These are phyloP conservation scores for Philaenus spumarius DNA, from an alignment of 1,140 invertebrate genomes.

Conservation along the genomic window DNA sequence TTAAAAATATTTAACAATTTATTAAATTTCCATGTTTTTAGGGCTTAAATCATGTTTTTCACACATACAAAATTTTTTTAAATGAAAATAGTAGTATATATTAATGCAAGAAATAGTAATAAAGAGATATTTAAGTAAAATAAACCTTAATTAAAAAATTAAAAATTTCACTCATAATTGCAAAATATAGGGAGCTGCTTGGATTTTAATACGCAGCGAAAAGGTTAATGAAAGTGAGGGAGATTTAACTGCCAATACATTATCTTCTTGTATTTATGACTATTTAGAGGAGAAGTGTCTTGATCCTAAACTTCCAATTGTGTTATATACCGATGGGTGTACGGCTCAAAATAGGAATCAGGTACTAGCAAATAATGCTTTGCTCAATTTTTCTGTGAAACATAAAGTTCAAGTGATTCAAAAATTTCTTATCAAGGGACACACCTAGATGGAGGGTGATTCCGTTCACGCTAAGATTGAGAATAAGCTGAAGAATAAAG, in stretches of 20 bases:
- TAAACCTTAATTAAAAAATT: too few species aligned
- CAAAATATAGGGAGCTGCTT: too few species aligned
- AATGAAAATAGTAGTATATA: too few species aligned
- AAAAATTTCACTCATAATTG: too few species aligned
- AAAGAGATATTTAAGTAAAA: too few species aligned
- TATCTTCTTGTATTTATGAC: slow-evolving; percentile 34
- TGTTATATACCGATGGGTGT: slow-evolving; percentile 34
- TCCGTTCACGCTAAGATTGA: slow-evolving; percentile 35
- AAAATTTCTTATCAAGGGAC: slow-evolving; percentile 27
- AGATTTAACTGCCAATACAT: slow-evolving; percentile 37
- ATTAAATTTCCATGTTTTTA: too few species aligned
- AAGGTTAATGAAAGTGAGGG: slow-evolving; percentile 38
- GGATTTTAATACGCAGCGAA: too few species aligned
- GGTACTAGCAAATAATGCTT: slow-evolving; percentile 29
- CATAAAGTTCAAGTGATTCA: slow-evolving; percentile 26
- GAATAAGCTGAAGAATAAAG: slow-evolving; percentile 26
- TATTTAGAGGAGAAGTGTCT: slow-evolving; percentile 27
- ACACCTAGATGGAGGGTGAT: slow-evolving; percentile 42
- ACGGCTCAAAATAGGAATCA: slow-evolving; percentile 35
- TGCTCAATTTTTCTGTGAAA: slow-evolving; percentile 19
- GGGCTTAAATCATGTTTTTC: too few species aligned
- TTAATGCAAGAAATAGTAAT: too few species aligned
- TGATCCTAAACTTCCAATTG: slow-evolving; percentile 4
- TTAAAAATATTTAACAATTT: too few species aligned
- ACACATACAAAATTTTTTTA: too few species aligned